Percentiles rank a stretch among this genome's conserved stretches.
These are phyloP conservation scores for Tromatobia lineatoria DNA, from an alignment of 2,888 invertebrate species.

Conservation along the genomic window DNA sequence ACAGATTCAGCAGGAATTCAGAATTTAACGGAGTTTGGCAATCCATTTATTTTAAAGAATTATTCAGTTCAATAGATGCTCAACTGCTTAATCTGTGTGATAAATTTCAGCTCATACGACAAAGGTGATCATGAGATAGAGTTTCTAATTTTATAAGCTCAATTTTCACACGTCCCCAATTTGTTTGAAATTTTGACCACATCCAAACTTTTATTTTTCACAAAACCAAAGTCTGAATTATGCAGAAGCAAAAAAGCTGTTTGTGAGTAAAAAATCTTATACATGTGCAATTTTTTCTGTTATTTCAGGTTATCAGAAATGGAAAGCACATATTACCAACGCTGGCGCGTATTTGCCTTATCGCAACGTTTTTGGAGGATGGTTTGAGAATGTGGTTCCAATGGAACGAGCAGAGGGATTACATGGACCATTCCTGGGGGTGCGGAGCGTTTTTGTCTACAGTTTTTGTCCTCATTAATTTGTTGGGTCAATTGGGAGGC, in stretches of 20 bases:
- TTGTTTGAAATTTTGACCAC: too few species aligned
- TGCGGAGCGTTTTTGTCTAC: slow-evolving; percentile 98
- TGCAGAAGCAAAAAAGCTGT: background rate
- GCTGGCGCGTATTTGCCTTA: slow-evolving; percentile 97
- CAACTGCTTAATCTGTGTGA: too few species aligned
- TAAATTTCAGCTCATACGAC: too few species aligned
- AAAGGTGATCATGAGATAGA: too few species aligned
- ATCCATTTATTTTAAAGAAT: too few species aligned
- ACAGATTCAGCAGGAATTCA: too few species aligned
- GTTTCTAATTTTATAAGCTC: too few species aligned
- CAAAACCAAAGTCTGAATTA: too few species aligned
- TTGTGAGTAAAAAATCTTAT: background rate
- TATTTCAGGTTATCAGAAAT: slow-evolving; percentile 93
- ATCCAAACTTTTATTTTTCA: too few species aligned
- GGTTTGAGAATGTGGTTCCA: slow-evolving; percentile 99
- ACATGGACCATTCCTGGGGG: slow-evolving; percentile 99
- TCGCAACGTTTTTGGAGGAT: slow-evolving; percentile 99
- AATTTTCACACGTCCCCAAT: too few species aligned
- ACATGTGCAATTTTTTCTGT: slow-evolving; percentile 33
- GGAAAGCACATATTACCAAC: slow-evolving; percentile 97
- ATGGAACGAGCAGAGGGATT: slow-evolving; percentile 98
- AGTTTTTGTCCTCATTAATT: slow-evolving; percentile 97
- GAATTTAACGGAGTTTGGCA: too few species aligned
- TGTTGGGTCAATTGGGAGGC: slow-evolving; percentile 98
- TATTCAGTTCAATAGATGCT: too few species aligned